phyloP scores from a whole-genome alignment of 2,888 invertebrate genomes.

The Pyralis farinalis region DNA sequence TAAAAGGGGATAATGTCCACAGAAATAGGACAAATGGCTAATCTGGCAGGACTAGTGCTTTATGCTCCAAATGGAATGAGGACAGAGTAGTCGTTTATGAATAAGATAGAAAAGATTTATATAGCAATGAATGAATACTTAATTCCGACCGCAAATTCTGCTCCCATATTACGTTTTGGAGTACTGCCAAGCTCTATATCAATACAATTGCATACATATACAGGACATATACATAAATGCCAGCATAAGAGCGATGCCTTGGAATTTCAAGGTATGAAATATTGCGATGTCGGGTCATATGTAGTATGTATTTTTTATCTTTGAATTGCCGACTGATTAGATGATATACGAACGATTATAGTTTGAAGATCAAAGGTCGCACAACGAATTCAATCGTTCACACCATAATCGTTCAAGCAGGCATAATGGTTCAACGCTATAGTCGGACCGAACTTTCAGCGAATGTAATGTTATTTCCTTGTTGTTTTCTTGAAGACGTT shows the following conservation, averaged over 20 bases:
- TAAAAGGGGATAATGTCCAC: conserved; percentile 16
- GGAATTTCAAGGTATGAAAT: conserved; percentile 10
- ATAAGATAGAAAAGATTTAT: conserved; percentile 67
- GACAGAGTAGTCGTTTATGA: conserved; percentile 40
- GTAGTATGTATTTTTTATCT: not conserved
- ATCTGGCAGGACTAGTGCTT: conserved; percentile 20
- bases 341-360: too few species aligned
- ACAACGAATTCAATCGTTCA: too few species aligned
- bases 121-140: conserved; percentile 58
- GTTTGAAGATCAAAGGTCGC: too few species aligned
- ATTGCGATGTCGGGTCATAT: not conserved
- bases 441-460: too few species aligned
- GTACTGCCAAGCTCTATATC: conserved; percentile 54
- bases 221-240: conserved; percentile 7
- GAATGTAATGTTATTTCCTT: too few species aligned
- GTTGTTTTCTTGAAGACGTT: too few species aligned
- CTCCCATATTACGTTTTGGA: conserved; percentile 59
- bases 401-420: too few species aligned
- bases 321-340: too few species aligned
- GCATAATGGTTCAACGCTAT: too few species aligned
- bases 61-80: conserved; percentile 32
- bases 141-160: conserved; percentile 52
- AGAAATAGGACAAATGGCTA: conserved; percentile 11
- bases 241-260: not conserved
- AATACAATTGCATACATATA: conserved; percentile 50